A percentile compares a stretch with the other conserved stretches of the same genome.
phyloP scores from a whole-genome alignment of 1,140 invertebrate species.

The Acyrthosiphon pisum region DNA sequence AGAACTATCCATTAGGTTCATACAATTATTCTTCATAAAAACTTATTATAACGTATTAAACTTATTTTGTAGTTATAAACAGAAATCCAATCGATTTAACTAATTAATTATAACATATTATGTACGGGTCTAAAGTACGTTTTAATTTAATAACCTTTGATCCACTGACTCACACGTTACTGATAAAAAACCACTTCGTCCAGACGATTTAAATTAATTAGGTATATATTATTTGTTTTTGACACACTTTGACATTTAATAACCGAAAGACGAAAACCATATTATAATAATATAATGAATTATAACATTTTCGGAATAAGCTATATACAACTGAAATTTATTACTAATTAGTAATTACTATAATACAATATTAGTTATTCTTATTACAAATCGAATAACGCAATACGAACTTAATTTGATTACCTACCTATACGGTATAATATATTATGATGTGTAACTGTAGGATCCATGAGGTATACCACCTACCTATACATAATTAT shows the following conservation, averaged over 20 bases:
- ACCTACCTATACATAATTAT: neutral
- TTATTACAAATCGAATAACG: too few species aligned
- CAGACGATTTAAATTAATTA: neutral
- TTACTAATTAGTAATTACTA: neutral
- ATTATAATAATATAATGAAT: too few species aligned
- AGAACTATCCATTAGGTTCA: too few species aligned
- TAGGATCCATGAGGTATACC: neutral
- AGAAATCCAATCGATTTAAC: neutral
- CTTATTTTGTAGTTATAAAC: neutral
- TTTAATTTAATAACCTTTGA: slow-evolving; percentile 1
- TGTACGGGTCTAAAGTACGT: neutral
- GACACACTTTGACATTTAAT: neutral
- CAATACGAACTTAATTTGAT: neutral
- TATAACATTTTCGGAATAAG: neutral
- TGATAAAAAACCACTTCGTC: neutral
- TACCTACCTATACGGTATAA: neutral
- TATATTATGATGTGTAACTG: neutral
- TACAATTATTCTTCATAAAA: too few species aligned
- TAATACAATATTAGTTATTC: neutral
- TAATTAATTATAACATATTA: neutral
- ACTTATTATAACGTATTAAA: too few species aligned
- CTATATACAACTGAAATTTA: neutral
- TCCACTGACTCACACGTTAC: neutral
- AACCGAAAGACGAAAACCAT: neutral
- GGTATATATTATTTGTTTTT: neutral